A percentile compares a stretch with the other conserved stretches of the same genome.
Conservation (phyloP, 2,888 invertebrate genomes). For the Drosophila percnosoma region DNA sequence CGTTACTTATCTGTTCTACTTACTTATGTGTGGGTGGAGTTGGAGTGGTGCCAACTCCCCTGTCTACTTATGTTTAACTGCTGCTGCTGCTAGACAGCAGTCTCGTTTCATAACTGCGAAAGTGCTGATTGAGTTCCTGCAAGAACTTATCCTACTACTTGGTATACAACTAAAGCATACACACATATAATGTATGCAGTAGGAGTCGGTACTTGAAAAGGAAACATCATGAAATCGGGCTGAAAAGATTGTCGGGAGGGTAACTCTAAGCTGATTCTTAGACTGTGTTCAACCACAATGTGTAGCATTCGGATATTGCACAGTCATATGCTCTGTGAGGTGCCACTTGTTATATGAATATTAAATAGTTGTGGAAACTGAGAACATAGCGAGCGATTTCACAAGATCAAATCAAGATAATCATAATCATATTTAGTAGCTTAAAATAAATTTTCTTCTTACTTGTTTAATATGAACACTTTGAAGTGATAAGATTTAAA, state of each 20-base stretch:
- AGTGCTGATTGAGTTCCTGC: conserved; percentile 64
- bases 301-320: not conserved
- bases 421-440: not conserved
- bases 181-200: not conserved
- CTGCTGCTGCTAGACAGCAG: conserved; percentile 24
- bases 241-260: conserved; percentile 15
- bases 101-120: conserved; percentile 56
- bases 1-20: conserved; percentile 25
- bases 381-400: not conserved
- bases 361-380: not conserved
- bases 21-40: conserved; percentile 43
- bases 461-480: not conserved
- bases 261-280: conserved; percentile 13
- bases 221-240: conserved; percentile 45
- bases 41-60: conserved; percentile 20
- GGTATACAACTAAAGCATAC: conserved; percentile 6
- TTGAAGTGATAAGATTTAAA: not conserved
- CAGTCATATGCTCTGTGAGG: not conserved
- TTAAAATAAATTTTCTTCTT: not conserved
- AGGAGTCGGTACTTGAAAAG: conserved; percentile 15
- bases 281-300: not conserved
- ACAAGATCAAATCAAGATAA: not conserved
- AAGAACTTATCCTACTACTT: conserved; percentile 47
- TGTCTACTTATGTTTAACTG: conserved; percentile 35
- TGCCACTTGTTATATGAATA: not conserved